These are phyloP conservation scores for Montipora capricornis DNA, from an alignment of 64 coral and sea anemone genomes.

Conservation along the genomic window DNA sequence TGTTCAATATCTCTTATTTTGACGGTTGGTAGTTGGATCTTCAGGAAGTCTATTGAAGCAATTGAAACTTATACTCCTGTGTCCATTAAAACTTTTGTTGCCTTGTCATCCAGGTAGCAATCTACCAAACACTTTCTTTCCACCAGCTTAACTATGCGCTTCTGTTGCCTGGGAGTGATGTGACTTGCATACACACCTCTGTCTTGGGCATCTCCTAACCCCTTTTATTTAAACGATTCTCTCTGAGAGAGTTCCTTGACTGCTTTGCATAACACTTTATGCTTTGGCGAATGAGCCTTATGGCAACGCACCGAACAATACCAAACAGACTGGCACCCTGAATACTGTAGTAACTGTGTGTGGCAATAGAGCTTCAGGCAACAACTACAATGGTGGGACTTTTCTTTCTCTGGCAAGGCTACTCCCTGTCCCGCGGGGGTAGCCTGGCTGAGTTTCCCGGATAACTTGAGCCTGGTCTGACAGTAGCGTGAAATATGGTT, in stretches of 20 bases:
- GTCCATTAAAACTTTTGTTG: conserved; percentile 61
- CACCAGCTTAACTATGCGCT: conserved; percentile 28
- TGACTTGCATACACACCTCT: conserved; percentile 67
- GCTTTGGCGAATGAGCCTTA: too few relatives aligned
- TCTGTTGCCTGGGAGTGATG: conserved; percentile 60
- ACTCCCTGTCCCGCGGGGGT: too few relatives aligned
- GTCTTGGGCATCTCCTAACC: conserved; percentile 36
- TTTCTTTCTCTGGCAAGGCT: too few relatives aligned
- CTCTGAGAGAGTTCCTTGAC: too few relatives aligned
- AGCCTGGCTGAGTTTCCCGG: too few relatives aligned
- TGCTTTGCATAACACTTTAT: too few relatives aligned
- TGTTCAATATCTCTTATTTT: conserved; percentile 56
- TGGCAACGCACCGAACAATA: too few relatives aligned
- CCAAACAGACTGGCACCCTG: too few relatives aligned
- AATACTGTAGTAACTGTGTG: too few relatives aligned
- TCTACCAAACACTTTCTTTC: conserved; percentile 60
- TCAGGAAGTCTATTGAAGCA: conserved; percentile 53
- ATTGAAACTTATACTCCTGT: conserved; percentile 82
- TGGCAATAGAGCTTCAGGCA: too few relatives aligned
- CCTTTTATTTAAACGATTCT: neutral
- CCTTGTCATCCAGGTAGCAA: conserved; percentile 64
- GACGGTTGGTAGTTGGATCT: conserved; percentile 25
- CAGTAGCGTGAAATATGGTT: too few relatives aligned
- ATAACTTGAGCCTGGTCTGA: too few relatives aligned
- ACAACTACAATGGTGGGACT: neutral